A percentile compares a stretch with the other conserved stretches of the same genome.
These are phyloP conservation scores for Salvelinus fontinalis DNA, from an alignment of 2,113 vertebrate genomes.

Conservation along the genomic window DNA sequence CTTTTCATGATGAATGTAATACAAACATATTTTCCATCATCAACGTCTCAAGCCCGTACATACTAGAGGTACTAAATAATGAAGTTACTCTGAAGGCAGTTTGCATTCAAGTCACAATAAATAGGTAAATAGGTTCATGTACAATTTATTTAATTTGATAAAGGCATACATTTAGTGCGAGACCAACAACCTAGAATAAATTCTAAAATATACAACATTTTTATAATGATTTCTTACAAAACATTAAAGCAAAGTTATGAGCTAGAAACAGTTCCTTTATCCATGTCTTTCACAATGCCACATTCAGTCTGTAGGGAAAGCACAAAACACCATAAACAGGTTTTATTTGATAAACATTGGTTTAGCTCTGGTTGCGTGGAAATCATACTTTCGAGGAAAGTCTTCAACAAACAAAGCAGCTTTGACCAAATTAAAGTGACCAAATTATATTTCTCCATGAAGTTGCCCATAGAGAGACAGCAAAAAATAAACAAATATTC, in stretches of 20 bases:
- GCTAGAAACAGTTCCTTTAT: slow-evolving; percentile 27
- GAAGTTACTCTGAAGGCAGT: slow-evolving; percentile 7
- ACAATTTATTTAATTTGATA: slow-evolving; percentile 76
- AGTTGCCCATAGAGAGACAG: slow-evolving; percentile 26
- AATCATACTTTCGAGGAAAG: not conserved
- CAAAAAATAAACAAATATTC: not conserved
- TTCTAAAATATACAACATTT: slow-evolving; percentile 38
- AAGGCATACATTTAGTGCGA: slow-evolving; percentile 68
- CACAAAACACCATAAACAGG: too few relatives aligned
- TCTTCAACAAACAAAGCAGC: not conserved
- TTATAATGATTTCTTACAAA: slow-evolving; percentile 44
- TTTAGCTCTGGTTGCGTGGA: not conserved
- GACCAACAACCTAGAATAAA: slow-evolving; percentile 41
- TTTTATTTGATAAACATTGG: not conserved
- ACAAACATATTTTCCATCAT: not conserved
- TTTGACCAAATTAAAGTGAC: not conserved
- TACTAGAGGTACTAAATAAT: not conserved
- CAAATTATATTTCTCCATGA: not conserved
- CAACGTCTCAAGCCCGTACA: not conserved
- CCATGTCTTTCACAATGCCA: slow-evolving; percentile 21
- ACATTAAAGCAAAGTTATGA: slow-evolving; percentile 56
- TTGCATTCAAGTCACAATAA: slow-evolving; percentile 8
- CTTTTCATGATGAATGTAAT: not conserved
- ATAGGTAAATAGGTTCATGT: slow-evolving; percentile 54
- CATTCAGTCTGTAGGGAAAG: slow-evolving; percentile 13